Base-by-base conservation (phyloP, 2,797 vertebrate genomes). In the Alosa sapidissima region DNA sequence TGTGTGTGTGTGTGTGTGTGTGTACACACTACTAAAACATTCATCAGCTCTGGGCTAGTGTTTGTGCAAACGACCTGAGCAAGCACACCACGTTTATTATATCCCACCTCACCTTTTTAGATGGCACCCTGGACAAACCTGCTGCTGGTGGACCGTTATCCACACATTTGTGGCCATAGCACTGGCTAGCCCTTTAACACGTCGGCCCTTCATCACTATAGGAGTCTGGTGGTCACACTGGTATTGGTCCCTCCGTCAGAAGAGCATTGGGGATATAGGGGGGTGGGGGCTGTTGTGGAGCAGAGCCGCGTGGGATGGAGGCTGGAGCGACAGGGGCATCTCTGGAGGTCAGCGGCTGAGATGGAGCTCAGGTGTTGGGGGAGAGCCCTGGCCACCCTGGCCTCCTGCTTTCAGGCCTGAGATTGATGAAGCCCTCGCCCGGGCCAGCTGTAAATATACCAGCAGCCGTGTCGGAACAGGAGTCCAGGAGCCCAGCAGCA, bases 391-490 rank as follows among this genome's bases (percentile, higher is more conserved):
- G 81, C 81, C 60, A 81, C 83, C 47, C n/a, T 72, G 52, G 58
- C 72, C 86, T 55, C 84, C 92, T 93, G 90, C 92, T 92, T 92
- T 91, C 91, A 92, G 89, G 90, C 85, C 84, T 85, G 91, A 94
- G 94, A 95, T 94, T 95, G 94, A 96, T 95, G 93, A 93, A 93
- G 93, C 89, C 91, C 93, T 93, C 92, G 91, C 92, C 92, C 89
- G 84, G 90, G 89, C 93, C 93, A 93, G 92, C 93, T 95, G 94
- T 95, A 95, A 95, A 95, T 95, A 95, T 92, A 95, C 92, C 92
- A 91, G 91, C 92, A 92, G 93, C 92, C 93, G 94, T 95, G 94
- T 96, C 94, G 94, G 91, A 93, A 91, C 93, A 92, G 93, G 91
- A 90, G 92, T 92, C 92, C 93, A 92, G 93, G 91, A 90, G 92